Evolutionary conservation across 2,797 vertebrate genomes (phyloP), one percentile per base, ranked within the genome.

Genomic region (Crocidura indochinensis): DNA sequence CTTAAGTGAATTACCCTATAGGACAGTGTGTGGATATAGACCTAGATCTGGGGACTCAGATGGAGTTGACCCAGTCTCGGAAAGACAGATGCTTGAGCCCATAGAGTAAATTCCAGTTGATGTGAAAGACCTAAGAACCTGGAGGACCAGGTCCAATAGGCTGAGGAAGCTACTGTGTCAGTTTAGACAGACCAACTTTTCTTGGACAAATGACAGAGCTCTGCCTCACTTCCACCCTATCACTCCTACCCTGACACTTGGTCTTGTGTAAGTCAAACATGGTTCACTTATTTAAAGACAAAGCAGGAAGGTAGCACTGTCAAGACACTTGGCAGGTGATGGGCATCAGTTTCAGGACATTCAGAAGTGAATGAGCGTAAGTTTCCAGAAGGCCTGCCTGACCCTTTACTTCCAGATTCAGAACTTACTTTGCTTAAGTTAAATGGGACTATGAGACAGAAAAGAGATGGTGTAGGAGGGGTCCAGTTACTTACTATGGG

Each of bases 221-320:
- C 38, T 38, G 38, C 56, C 56, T 60, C 56, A 53, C 51, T 53
- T 53, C 51, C 51, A 60, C 56, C 15, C 3, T 60, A 20, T 20
- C 19, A 60, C 17, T 60, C 56, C 17, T 19, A 20, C 56, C 17
- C 19, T 6, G 14, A 6, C 19, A 60, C 56, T 19, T 4, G 56
- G 15, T 60, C 27, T 82, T 83, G 26, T 26, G 49, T 67, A 56
- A 78, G 56, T 81, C 65, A 69, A 81, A 74, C 29, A 93, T 75
- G 31, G 64, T 65, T 77, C 77, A 53, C n/a, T 81, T 87, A 73
- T 69, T 26, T 77, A 68, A 73, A 19, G 73, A 27, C 19, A 60
- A 31, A 71, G n/a, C 90, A 87, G n/a, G 51, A 51, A 9, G n/a
- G 22, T 53, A 56, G 80, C 60, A 65, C 47, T 46, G 8, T 60